Evolutionary conservation across 2,888 invertebrate genomes (phyloP), one percentile per base, ranked within the genome.

Genomic region (Mythimna loreyi): DNA sequence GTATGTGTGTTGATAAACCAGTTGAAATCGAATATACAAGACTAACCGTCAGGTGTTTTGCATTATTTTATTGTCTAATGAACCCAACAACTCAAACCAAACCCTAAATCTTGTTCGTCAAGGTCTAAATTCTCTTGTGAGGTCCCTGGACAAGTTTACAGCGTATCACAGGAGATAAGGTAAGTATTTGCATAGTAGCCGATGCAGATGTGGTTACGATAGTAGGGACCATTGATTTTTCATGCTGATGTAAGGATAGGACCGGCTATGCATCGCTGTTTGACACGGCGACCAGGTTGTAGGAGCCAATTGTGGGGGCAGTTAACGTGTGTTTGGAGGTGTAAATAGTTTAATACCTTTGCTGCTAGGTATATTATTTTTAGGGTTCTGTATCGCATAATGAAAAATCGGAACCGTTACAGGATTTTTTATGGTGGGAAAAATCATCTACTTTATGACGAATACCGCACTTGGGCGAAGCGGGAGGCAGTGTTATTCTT

Each of bases 11-110:
- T 57, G 67, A 30, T 53, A 80, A 83, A 84, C 84, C 74, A 78
- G 85, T 83, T 83, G 76, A 73, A 78, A 79, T 75, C 80, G 28
- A 73, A 60, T 59, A 60, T 66, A 74, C 80, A 82, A 64, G 81
- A 66, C 60, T 68, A 64, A 61, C 67, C 68, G 69, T 81, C 75
- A 75, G 78, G 80, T 78, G 79, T 75, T 81, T 84, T 80, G 79
- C 78, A 82, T 82, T 71, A 84, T 84, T 85, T 85, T 84, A 82
- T 82, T 82, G 82, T 82, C 74, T 71, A 67, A 45, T 50, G 28
- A 11, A 7, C 9, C 0, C 6, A 13, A 0, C 30, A 62, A 30
- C 0, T 2, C 3, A 55, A 72, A 59, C 19, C 2, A 9, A 36
- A 66, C 63, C 55, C 8, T 71, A 25, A 23, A 0, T 0, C 1